phyloP scores from a whole-genome alignment of 2,888 invertebrate genomes.

The Oscheius sp. region DNA sequence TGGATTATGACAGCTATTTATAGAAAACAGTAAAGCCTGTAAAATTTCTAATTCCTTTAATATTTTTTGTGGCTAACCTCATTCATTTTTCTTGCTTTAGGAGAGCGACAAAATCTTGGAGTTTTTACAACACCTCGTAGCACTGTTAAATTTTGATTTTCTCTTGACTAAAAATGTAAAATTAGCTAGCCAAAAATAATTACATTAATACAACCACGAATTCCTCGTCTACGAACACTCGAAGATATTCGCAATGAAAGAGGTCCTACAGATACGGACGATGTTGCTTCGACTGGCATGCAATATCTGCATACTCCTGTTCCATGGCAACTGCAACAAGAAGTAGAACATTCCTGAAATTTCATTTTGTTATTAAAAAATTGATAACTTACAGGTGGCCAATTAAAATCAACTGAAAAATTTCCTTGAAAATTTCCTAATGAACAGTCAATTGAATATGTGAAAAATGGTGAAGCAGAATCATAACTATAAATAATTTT shows the following conservation, averaged over 20 bases:
- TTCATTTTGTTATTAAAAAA: background rate
- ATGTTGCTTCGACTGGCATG: background rate
- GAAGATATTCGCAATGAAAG: constrained; percentile 2
- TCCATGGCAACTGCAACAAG: constrained; percentile 6
- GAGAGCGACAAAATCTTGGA: constrained; percentile 17
- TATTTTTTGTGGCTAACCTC: background rate
- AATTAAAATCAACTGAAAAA: constrained; percentile 3
- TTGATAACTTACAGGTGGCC: background rate
- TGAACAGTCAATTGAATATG: constrained; percentile 12
- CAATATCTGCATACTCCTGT: constrained; percentile 2
- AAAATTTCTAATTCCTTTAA: background rate
- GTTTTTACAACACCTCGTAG: constrained; percentile 17
- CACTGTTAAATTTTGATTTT: constrained; percentile 5
- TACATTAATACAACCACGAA: background rate
- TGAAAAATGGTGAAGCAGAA: constrained; percentile 20
- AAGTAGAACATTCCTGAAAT: constrained; percentile 4
- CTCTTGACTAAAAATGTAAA: background rate
- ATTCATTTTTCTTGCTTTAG: constrained; percentile 1
- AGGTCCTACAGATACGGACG: background rate
- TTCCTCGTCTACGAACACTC: constrained; percentile 2
- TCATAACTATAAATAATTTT: constrained; percentile 23
- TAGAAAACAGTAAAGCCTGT: background rate
- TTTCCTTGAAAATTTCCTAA: background rate
- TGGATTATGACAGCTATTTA: background rate
- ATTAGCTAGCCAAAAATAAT: background rate